Evolutionary conservation across 2,888 invertebrate genomes (phyloP).

Genomic region (Girardia tigrina): DNA sequence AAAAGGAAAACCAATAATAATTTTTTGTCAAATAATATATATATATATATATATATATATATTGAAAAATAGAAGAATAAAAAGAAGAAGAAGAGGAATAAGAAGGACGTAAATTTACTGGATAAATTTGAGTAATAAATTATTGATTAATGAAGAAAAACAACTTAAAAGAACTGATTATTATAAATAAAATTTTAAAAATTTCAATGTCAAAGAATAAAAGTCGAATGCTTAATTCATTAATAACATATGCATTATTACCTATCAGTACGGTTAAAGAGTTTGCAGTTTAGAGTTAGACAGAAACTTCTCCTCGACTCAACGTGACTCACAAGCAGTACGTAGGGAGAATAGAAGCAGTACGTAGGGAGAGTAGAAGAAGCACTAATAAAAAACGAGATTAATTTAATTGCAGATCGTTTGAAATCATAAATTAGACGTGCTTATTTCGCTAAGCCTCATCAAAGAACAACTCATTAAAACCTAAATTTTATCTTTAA

Average conservation of each 20-base stretch:
- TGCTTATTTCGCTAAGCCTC: constrained; percentile 23
- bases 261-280: constrained; percentile 23
- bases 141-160: constrained; percentile 7
- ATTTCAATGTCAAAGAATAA: neutral
- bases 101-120: no score
- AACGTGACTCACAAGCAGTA: constrained; percentile 23
- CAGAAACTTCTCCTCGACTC: constrained; percentile 20
- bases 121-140: neutral
- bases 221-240: constrained; percentile 16
- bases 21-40: neutral
- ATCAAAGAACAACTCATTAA: constrained; percentile 18
- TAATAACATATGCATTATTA: constrained; percentile 23
- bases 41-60: neutral
- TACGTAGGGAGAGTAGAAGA: constrained; percentile 13
- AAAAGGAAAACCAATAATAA: no score
- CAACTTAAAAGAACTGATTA: constrained; percentile 13
- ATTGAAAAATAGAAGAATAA: neutral
- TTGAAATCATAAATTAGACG: constrained; percentile 23
- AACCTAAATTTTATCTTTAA: constrained; percentile 23
- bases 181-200: constrained; percentile 9
- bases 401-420: constrained; percentile 23
- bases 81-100: no score
- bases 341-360: no score
- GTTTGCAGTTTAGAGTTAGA: constrained; percentile 17
- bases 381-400: constrained; percentile 23